phyloP scores from a whole-genome alignment of 2,888 invertebrate genomes.

The Orchesellides sinensis region DNA sequence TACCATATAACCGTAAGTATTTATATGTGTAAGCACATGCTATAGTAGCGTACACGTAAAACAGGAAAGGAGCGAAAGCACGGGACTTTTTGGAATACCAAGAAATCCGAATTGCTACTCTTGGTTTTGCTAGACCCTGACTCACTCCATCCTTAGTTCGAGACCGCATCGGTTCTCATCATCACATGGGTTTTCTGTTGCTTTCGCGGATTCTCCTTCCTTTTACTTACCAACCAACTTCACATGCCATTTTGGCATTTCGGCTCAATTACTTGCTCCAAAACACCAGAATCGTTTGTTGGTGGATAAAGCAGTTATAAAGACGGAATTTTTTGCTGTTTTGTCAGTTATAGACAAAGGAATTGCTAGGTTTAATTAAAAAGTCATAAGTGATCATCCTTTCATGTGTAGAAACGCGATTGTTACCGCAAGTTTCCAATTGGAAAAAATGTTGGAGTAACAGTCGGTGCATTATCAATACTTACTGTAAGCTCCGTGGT shows the following conservation, averaged over 20 bases:
- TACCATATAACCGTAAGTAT: neutral
- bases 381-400: no score
- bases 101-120: constrained; percentile 57
- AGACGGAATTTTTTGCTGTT: no score
- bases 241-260: neutral
- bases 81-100: constrained; percentile 59
- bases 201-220: neutral
- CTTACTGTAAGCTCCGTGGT: no score
- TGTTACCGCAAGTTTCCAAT: no score
- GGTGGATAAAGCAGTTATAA: neutral
- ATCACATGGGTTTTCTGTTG: constrained; percentile 36
- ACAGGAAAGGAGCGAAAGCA: neutral
- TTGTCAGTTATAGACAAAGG: no score
- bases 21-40: neutral
- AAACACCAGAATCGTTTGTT: neutral
- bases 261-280: constrained; percentile 7
- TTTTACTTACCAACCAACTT: neutral
- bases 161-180: constrained; percentile 59
- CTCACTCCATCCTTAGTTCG: constrained; percentile 49
- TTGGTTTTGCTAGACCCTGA: constrained; percentile 51
- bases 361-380: no score
- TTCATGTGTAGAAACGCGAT: no score
- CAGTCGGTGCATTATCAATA: no score
- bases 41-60: neutral
- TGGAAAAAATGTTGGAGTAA: no score